Conservation (phyloP, 2,797 vertebrate genomes). For the Phoeniculus purpureus region DNA sequence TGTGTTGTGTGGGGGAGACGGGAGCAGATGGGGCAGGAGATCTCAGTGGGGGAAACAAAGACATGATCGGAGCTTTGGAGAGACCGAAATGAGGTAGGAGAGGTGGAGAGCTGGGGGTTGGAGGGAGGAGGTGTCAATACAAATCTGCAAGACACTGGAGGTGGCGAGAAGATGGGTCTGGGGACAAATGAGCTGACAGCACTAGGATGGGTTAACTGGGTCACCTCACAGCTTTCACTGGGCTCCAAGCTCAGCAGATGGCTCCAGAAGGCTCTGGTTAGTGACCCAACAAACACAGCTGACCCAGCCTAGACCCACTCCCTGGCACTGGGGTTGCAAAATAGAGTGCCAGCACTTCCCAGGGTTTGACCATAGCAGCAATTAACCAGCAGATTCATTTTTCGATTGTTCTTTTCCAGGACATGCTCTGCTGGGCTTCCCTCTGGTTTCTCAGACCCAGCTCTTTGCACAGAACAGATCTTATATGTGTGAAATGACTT, state of each 20-base stretch:
- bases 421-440: neutral
- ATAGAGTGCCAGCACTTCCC: neutral
- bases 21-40: neutral
- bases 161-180: neutral
- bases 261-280: neutral
- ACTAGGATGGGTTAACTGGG: neutral
- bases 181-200: neutral
- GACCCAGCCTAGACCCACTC: neutral
- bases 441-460: neutral
- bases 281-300: neutral
- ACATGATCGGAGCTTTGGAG: neutral
- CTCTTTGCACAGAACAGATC: neutral
- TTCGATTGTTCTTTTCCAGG: neutral
- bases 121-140: neutral
- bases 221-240: neutral
- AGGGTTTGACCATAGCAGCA: neutral
- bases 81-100: neutral
- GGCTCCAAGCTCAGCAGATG: neutral
- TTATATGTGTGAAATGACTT: neutral
- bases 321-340: fast-evolving
- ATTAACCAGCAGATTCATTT: neutral
- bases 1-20: neutral
- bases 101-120: neutral
- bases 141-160: neutral
- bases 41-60: neutral